Evolutionary conservation across 2,888 invertebrate genomes (phyloP).

Genomic region (Entomobrya multifasciata): DNA sequence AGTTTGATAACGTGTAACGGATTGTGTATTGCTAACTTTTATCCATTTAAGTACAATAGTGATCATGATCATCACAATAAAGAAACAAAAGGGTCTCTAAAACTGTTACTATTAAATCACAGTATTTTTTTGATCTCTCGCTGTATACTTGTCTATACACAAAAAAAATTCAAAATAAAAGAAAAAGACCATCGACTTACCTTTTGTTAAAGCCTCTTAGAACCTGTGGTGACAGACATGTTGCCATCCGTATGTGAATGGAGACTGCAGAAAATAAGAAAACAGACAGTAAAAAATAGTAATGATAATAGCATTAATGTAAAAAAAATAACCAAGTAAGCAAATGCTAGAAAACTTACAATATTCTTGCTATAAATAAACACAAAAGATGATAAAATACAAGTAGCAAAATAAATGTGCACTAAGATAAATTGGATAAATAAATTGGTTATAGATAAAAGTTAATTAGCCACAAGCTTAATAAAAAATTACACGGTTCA

Average conservation of each 20-base stretch:
- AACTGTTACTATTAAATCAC: no score
- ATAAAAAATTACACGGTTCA: no score
- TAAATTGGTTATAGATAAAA: not conserved
- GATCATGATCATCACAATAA: not conserved
- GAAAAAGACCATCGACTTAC: slow-evolving; percentile 73
- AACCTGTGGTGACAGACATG: slow-evolving; percentile 80
- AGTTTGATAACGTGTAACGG: slow-evolving; percentile 35
- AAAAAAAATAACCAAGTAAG: not conserved
- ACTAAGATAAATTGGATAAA: not conserved
- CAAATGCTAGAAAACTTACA: no score
- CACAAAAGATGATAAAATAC: no score
- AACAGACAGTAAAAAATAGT: slow-evolving; percentile 30
- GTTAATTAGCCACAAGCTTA: no score
- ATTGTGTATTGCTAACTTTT: not conserved
- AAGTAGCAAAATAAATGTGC: no score
- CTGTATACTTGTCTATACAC: no score
- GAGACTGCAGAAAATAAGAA: slow-evolving; percentile 76
- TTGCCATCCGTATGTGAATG: slow-evolving; percentile 80
- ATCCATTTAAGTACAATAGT: not conserved
- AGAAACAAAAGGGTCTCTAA: no score
- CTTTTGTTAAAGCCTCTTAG: slow-evolving; percentile 79
- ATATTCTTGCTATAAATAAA: no score
- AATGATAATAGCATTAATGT: not conserved
- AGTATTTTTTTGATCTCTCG: slow-evolving; percentile 6
- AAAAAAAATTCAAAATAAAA: slow-evolving; percentile 32